Base-by-base conservation (phyloP, 1,140 invertebrate species). In the Portunus trituberculatus region DNA sequence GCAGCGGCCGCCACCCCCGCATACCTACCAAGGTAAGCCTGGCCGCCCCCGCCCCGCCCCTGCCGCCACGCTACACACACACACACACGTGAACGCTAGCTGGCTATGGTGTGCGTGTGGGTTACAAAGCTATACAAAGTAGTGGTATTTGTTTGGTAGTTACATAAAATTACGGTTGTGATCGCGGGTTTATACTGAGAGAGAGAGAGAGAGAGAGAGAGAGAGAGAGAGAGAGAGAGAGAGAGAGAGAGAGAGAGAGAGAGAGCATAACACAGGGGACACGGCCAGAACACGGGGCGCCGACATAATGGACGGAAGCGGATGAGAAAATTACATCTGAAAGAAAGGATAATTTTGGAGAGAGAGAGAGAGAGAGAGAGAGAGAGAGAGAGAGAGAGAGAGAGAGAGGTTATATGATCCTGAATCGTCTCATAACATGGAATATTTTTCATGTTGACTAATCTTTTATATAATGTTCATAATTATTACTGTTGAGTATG, bases 241-340 rank as follows among this genome's bases (percentile, higher is more conserved):
- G 52, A 59, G 52, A 59, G 52, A 59, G 52, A 59, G 52, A 59
- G 52, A 59, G 52, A 59, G 52, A 76, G 67, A 76, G 67, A 76
- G 67, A 76, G 67, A 76, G 67, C 67, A 76, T n/a, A 76, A n/a
- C 67, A 76, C 20, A 7, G 67, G 67, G 67, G 67, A 76, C 67
- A 76, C 12, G 67, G 67, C 67, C 67, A 76, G 67, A 76, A n/a
- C 67, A 76, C n/a, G 67, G 25, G n/a, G 67, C n/a, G 20, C n/a
- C 67, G 67, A 76, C 67, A 76, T 76, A 76, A 76, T 76, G n/a
- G 67, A 76, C 67, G 67, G 67, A 76, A 76, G 67, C 67, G 67
- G 67, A 76, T 76, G 67, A 76, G 67, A 76, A 76, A 76, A 76
- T 76, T 76, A 76, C 67, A 76, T 76, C 67, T 76, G 67, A 76